These are phyloP conservation scores for Tetranychus piercei DNA, from an alignment of 2,888 invertebrate genomes.

Conservation along the genomic window DNA sequence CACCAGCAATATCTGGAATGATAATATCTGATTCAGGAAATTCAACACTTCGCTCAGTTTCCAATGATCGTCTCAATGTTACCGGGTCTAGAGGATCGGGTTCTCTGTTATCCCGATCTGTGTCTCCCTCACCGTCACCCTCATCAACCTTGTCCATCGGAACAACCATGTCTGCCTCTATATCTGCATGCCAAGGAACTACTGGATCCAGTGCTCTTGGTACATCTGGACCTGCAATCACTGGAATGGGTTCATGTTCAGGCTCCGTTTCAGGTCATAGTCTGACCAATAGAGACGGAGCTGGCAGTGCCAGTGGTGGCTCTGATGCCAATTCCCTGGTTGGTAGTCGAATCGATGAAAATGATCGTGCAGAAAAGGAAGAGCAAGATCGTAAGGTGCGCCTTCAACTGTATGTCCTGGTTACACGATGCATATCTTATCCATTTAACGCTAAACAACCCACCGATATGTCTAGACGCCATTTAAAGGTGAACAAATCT, in stretches of 20 bases:
- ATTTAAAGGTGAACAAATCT: conserved; percentile 85
- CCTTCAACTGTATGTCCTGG: conserved; percentile 92
- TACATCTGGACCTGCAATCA: background rate
- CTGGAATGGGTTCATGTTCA: background rate
- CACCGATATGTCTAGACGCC: conserved; percentile 87
- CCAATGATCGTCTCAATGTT: conserved; percentile 5
- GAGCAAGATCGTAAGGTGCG: conserved; percentile 87
- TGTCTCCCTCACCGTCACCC: background rate
- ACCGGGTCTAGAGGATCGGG: background rate
- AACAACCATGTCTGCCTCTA: background rate
- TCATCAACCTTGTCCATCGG: background rate
- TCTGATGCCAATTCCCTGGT: background rate
- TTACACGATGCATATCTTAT: conserved; percentile 90
- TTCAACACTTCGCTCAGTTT: conserved; percentile 2
- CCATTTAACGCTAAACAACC: conserved; percentile 99
- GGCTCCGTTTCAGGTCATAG: background rate
- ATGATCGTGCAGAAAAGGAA: conserved; percentile 78
- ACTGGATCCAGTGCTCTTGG: background rate
- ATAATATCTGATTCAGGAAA: conserved; percentile 4
- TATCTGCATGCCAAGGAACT: background rate
- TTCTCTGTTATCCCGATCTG: background rate
- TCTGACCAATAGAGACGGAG: background rate
- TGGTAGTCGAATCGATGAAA: conserved; percentile 29
- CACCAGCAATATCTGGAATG: background rate
- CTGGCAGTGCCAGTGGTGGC: background rate